Evolutionary conservation across 2,797 vertebrate genomes (phyloP), one percentile per base, ranked within the genome.

Genomic region (Anomalospiza imberbis): DNA sequence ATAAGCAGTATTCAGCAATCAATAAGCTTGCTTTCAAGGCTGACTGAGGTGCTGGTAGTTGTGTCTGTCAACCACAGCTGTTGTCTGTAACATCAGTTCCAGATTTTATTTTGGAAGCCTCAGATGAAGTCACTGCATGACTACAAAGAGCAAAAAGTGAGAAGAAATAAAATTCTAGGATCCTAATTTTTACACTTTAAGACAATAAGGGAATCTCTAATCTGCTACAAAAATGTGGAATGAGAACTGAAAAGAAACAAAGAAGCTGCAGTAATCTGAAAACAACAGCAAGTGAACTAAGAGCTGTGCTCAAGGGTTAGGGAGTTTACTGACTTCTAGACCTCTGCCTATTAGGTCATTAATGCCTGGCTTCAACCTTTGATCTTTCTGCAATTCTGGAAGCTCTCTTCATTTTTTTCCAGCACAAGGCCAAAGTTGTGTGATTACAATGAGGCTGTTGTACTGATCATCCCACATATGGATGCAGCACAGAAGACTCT

Each of bases 371-470:
- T 95, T 94, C 90, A 92, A 96, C 94, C 88, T 96, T 92, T 96
- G 93, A 89, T 95, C 90, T 93, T 83, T 97, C 95, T 97, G 93
- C 85, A 79, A 13, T 94, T 92, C 96, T 96, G 89, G 95, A 96
- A 93, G 63, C 85, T 93, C 54, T 91, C 91, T 95, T 94, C 93
- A 88, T 18, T 83, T 65, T 93, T 95, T 90, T 92, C 77, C 82
- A 92, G 61, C 79, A 96, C 75, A 97, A 96, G 85, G 89, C 95
- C 93, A 92, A 97, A 96, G 88, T 80, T 97, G 91, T 96, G 87
- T 93, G 91, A 91, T 75, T 70, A 97, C 88, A 89, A 96, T 92
- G 94, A 91, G 91, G 75, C 86, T 83, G 71, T 94, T 93, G 48
- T 94, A 96, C 85, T 95, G 71, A 91, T 42, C 74, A 90, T 97